These are phyloP conservation scores for Oedothorax gibbosus DNA, from an alignment of 1,140 invertebrate genomes.

Conservation along the genomic window DNA sequence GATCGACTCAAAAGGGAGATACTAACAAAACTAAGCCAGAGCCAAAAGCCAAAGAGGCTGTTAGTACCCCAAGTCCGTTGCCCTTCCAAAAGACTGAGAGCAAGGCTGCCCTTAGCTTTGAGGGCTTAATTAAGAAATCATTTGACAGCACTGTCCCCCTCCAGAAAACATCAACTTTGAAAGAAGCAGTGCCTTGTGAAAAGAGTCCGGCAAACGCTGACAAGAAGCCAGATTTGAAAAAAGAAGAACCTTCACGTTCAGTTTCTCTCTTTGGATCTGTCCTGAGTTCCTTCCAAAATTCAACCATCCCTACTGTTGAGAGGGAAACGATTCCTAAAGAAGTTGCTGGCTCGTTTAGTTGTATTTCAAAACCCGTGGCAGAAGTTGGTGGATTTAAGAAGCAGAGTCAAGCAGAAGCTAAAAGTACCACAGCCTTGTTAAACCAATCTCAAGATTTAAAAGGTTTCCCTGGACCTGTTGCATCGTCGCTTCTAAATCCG, in stretches of 20 bases:
- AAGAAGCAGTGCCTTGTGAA: background rate
- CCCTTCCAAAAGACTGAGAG: background rate
- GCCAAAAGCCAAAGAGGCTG: background rate
- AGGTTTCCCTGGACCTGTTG: no score
- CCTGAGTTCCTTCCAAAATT: background rate
- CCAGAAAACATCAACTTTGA: background rate
- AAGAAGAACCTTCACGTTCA: background rate
- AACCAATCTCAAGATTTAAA: slow-evolving; percentile 6
- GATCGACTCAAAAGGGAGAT: background rate
- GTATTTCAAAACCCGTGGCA: slow-evolving; percentile 2
- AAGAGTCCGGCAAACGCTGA: background rate
- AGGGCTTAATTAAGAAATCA: slow-evolving; percentile 36
- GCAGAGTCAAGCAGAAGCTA: background rate
- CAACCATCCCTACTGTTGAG: background rate
- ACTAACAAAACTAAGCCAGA: background rate
- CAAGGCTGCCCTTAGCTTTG: slow-evolving; percentile 33
- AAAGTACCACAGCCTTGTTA: background rate
- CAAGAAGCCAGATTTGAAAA: background rate
- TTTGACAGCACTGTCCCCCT: background rate
- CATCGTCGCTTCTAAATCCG: no score
- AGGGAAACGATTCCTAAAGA: background rate
- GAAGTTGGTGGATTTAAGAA: background rate
- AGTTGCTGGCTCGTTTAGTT: background rate
- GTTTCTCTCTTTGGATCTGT: slow-evolving; percentile 17
- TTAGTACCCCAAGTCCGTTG: background rate